These are phyloP conservation scores for Arctocebus calabarensis DNA, from an alignment of 2,797 vertebrate species.

Conservation along the genomic window DNA sequence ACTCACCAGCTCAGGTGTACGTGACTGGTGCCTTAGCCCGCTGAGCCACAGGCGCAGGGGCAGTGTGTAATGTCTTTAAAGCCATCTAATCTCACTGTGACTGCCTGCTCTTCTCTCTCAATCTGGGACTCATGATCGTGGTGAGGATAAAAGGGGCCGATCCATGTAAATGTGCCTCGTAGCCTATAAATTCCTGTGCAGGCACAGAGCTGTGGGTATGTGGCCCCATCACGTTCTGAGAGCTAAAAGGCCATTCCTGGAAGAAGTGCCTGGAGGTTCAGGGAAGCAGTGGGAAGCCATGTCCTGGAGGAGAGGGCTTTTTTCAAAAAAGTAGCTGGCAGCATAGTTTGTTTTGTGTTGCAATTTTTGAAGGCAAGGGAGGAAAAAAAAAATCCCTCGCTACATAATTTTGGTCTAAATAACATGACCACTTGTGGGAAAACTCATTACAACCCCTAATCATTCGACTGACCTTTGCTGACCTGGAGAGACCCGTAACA, in stretches of 20 bases:
- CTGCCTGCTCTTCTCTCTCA: background rate
- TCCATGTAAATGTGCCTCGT: background rate
- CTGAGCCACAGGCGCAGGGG: no score
- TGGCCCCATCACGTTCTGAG: fast-evolving
- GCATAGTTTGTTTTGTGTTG: background rate
- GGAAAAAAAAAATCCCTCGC: background rate
- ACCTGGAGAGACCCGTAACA: slow-evolving; percentile 24
- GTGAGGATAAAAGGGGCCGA: background rate
- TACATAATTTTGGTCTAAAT: slow-evolving; percentile 6
- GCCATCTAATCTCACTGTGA: fast-evolving
- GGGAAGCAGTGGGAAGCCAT: background rate
- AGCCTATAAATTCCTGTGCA: background rate
- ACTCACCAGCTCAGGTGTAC: no score
- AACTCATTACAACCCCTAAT: slow-evolving; percentile 66
- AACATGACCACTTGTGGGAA: slow-evolving; percentile 40
- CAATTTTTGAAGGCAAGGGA: slow-evolving; percentile 32
- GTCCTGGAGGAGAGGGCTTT: background rate
- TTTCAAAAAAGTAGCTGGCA: background rate
- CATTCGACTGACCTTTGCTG: slow-evolving; percentile 56
- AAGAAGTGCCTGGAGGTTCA: background rate
- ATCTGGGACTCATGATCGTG: fast-evolving
- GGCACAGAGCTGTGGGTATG: fast-evolving
- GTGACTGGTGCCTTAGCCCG: no score
- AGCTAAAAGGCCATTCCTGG: background rate
- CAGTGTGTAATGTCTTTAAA: background rate